Base-by-base conservation (phyloP, 2,797 vertebrate species). In the Halcyon leucocephala region DNA sequence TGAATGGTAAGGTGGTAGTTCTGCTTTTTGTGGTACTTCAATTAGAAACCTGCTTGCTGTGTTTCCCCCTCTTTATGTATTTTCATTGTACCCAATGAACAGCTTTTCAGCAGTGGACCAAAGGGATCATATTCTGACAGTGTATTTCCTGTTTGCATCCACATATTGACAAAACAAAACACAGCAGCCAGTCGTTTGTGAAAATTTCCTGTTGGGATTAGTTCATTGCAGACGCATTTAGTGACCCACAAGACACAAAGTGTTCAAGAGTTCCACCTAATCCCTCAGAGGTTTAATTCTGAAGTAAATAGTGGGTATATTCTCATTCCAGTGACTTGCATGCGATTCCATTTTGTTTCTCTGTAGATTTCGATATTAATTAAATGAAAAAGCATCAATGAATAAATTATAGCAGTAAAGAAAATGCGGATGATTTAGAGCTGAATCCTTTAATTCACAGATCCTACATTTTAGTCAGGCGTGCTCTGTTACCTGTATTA, bases 131-230 rank as follows among this genome's bases (percentile, higher is more conserved):
- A 28, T 39, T 44, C 65, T 83, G 26, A 33, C 13, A 42, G 28
- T 35, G 28, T 5, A 7, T 72, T 87, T 72, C 46, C 24, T 42
- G 12, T 79, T 74, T 82, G 5, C 29, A 48, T n/a, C 15, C 28
- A 14, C 13, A 16, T 37, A 41, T 13, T 73, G 51, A 46, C 7
- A 61, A 88, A 72, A 35, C 55, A 46, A 66, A 78, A 10, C 24
- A 51, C 3, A 33, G 7, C 0, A 1, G 2, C 22, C 10, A 58
- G 19, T 25, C 5, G 3, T 65, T 73, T 54, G 17, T 57, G 70
- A 57, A 83, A 76, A 61, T 14, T 82, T 69, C 16, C 9, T 79
- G 24, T 19, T 73, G 25, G 18, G n/a, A n/a, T 77, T 67, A 82
- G 44, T 39, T 73, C 20, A n/a, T 52, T 69, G 41, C 13, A 61